Base-by-base conservation (phyloP, 2,797 vertebrate genomes). In the Peromyscus melanophrys region DNA sequence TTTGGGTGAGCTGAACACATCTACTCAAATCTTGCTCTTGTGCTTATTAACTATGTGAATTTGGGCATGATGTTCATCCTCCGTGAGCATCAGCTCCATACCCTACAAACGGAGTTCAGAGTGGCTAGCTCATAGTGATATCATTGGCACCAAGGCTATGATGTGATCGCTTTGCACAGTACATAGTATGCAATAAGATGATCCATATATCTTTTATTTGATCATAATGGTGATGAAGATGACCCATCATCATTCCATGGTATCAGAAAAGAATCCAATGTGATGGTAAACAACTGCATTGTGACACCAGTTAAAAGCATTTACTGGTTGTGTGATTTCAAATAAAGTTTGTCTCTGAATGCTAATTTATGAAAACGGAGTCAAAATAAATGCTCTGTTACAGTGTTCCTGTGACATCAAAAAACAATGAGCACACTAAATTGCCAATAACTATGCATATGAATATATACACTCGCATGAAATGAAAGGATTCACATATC, bases 381-480 rank as follows among this genome's bases (percentile, higher is more conserved):
- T 63, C 21, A 85, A 95, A 95, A 49, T 73, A 71, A 43, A 52
- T 11, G 11, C 11, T 93, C 73, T 55, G 6, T 16, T 59, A 25
- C 9, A 84, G 59, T 40, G 17, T 29, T 65, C 34, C 52, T 80
- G 34, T 81, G 46, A 90, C 71, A 55, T 71, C 31, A 77, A 69
- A 37, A 17, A 29, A 67, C 61, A 90, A 75, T 12, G 37, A 49
- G 9, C 77, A 27, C 19, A 52, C 4, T 49, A 40, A n/a, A n/a
- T 10, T 63, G 19, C 59, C 40, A 82, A 34, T 49, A 27, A 76
- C 46, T 55, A 9, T 25, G 23, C 14, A 40, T 37, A 65, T 52
- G 7, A 40, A 5, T 7, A 8, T 16, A 69, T 0, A 49, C 8
- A 59, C 1, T 46, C 1, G n/a, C 9, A 49, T 40, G 67, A 7